Base-by-base conservation (phyloP, 1,140 invertebrate species). In the Papilio helenus region DNA sequence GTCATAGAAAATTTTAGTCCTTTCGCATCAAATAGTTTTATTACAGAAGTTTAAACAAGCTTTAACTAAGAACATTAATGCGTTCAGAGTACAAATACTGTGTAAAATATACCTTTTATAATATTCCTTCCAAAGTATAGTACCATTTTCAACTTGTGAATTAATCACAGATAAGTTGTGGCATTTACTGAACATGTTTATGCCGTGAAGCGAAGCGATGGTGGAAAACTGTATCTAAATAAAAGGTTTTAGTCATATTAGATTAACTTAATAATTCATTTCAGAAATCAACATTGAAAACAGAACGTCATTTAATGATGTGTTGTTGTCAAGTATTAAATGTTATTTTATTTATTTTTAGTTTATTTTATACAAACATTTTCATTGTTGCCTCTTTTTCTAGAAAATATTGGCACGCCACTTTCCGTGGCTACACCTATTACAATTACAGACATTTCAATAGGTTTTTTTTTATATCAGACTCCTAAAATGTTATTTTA, bases 341-440 rank as follows among this genome's bases (percentile, higher is more conserved):
- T n/a, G n/a, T n/a, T n/a, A n/a, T n/a, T n/a, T n/a, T n/a, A n/a
- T n/a, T n/a, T n/a, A n/a, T n/a, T n/a, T n/a, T n/a, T n/a, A n/a
- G n/a, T n/a, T n/a, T n/a, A n/a, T n/a, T n/a, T n/a, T n/a, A n/a
- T 74, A 86, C 92, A 93, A 95, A 97, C 96, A 88, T 93, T 95
- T 87, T 97, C 96, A 84, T 93, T 94, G 82, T 95, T 96, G 78
- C 97, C 97, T 83, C 96, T 96, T 91, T 96, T 97, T 85, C 96
- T 95, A 20, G 96, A 95, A 93, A 97, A 97, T 87, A 97, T 95
- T 76, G 97, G 97, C 49, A 97, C 95, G 55, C 97, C 97, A 87
- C 97, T 96, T 55, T 96, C 94, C 9, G 96, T 96, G 18, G 96
- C 97, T 79, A 97, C 90, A 83, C 96, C 97, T 92, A 97, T 95